These are phyloP conservation scores for Zalophus californianus DNA, from an alignment of 2,797 vertebrate species.

Conservation along the genomic window DNA sequence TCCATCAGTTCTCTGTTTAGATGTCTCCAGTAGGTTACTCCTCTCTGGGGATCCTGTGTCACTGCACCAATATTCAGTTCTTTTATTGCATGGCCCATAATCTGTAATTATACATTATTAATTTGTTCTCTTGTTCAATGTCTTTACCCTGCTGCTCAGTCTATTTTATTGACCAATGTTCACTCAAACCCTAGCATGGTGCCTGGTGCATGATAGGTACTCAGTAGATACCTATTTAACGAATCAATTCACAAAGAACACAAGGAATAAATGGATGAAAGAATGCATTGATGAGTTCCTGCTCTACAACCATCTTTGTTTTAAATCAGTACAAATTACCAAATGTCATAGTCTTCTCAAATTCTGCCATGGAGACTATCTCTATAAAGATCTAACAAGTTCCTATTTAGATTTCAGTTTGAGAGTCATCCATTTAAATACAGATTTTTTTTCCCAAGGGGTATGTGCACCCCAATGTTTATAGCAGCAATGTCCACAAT, in stretches of 20 bases:
- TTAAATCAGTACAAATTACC: background rate
- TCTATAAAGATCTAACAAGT: background rate
- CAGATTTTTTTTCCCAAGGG: background rate
- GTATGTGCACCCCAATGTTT: no score
- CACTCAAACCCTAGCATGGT: background rate
- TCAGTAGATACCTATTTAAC: background rate
- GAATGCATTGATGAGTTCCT: background rate
- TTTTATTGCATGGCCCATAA: background rate
- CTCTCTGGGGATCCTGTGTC: background rate
- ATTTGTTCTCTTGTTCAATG: background rate
- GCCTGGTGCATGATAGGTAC: background rate
- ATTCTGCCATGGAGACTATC: background rate
- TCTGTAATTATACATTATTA: background rate
- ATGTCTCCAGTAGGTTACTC: background rate
- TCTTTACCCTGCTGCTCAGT: background rate
- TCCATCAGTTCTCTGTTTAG: background rate
- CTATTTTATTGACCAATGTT: background rate
- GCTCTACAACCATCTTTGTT: background rate
- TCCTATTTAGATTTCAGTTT: background rate
- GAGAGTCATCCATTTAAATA: background rate
- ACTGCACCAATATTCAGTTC: background rate
- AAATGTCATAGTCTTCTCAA: background rate
- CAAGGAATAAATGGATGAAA: background rate
- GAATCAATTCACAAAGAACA: background rate
- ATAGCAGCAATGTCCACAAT: no score